A percentile compares a stretch with the other conserved stretches of the same genome.
phyloP scores from a whole-genome alignment of 2,888 invertebrate genomes.

The Agonopterix alstromeriana region DNA sequence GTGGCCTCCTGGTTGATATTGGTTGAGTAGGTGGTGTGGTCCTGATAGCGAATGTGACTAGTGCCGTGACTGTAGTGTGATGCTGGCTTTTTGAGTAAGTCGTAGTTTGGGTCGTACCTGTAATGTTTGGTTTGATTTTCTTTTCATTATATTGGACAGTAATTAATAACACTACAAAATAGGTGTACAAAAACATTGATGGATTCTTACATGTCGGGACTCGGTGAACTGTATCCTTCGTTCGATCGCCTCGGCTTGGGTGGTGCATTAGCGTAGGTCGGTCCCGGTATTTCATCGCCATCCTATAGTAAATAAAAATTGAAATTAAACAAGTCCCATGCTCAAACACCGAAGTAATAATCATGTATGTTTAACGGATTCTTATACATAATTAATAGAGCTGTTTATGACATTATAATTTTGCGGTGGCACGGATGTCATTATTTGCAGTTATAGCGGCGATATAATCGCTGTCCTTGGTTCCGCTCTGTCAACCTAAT shows the following conservation, averaged over 20 bases:
- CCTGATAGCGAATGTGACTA: slow-evolving; percentile 57
- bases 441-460: slow-evolving; percentile 55
- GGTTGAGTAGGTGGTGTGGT: slow-evolving; percentile 51
- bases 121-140: slow-evolving; percentile 26
- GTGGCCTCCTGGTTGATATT: slow-evolving; percentile 65
- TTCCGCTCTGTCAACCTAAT: slow-evolving; percentile 61
- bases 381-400: background rate
- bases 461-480: slow-evolving; percentile 61
- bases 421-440: slow-evolving; percentile 27
- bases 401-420: slow-evolving; percentile 23
- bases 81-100: slow-evolving; percentile 71
- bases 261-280: slow-evolving; percentile 92
- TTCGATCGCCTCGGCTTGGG: slow-evolving; percentile 90
- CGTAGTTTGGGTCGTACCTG: slow-evolving; percentile 75
- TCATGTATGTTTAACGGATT: background rate
- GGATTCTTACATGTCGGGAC: slow-evolving; percentile 78
- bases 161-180: background rate
- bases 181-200: background rate
- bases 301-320: slow-evolving; percentile 35
- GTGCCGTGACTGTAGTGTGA: slow-evolving; percentile 69
- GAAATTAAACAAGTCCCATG: too few relatives aligned
- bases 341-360: too few relatives aligned
- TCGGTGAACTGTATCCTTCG: slow-evolving; percentile 85
- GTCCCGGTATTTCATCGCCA: slow-evolving; percentile 62
- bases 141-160: background rate